These are phyloP conservation scores for Limanda limanda DNA, from an alignment of 2,113 vertebrate genomes.

Conservation along the genomic window DNA sequence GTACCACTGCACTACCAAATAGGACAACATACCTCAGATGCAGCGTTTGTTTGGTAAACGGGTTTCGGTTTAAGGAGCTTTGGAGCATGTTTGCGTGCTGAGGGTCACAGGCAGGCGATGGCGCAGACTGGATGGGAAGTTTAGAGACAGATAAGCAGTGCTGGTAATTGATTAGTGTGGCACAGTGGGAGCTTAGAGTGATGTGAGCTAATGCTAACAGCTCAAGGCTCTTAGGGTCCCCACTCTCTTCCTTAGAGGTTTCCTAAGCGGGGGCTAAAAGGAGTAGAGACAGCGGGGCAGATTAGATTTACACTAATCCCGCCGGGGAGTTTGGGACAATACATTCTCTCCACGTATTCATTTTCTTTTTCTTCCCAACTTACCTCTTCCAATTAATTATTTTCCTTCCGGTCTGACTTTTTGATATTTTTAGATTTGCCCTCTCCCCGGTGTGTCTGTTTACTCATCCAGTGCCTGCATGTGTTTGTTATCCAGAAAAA, in stretches of 20 bases:
- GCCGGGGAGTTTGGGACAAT: conserved; percentile 52
- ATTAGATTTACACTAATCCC: conserved; percentile 72
- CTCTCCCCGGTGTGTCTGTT: not conserved
- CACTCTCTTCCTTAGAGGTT: conserved; percentile 50
- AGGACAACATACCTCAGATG: conserved; percentile 1
- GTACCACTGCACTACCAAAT: not conserved
- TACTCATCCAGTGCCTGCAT: conserved; percentile 21
- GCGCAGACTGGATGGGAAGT: conserved; percentile 32
- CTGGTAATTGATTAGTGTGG: conserved; percentile 72
- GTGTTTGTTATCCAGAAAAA: conserved; percentile 23
- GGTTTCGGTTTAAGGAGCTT: no score
- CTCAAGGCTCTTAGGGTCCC: conserved; percentile 54
- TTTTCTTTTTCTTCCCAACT: not conserved
- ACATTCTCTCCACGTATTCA: conserved; percentile 32
- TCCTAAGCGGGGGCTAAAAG: conserved; percentile 54
- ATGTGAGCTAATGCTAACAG: conserved; percentile 65
- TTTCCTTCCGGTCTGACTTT: conserved; percentile 3
- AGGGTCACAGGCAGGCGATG: conserved; percentile 9
- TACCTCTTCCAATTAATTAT: conserved; percentile 10
- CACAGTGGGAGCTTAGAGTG: conserved; percentile 64
- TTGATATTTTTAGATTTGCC: conserved; percentile 22
- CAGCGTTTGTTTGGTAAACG: no score
- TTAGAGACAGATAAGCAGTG: conserved; percentile 52
- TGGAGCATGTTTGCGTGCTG: conserved; percentile 1
- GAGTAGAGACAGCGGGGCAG: conserved; percentile 52